phyloP scores from a whole-genome alignment of 2,888 invertebrate genomes.

The Epirrita christyi region DNA sequence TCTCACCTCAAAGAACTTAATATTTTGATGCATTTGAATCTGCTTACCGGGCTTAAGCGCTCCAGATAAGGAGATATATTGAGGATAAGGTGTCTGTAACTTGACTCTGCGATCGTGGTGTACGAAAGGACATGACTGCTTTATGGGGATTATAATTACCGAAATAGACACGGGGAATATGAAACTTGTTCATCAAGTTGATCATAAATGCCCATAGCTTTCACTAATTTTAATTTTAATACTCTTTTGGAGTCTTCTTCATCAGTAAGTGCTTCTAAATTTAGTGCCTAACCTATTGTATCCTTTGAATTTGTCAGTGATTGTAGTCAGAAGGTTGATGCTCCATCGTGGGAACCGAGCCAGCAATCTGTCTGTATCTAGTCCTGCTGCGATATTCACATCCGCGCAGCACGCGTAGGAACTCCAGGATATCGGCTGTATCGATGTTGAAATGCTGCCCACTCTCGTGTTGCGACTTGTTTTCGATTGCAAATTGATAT shows the following conservation, averaged over 20 bases:
- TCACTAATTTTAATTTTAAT: background rate
- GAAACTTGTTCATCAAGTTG: conserved; percentile 23
- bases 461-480: conserved; percentile 21
- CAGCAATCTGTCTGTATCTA: conserved; percentile 26
- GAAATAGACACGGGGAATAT: conserved; percentile 36
- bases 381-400: conserved; percentile 51
- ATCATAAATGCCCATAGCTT: conserved; percentile 9
- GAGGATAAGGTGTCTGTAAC: conserved; percentile 58
- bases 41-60: conserved; percentile 45
- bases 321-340: conserved; percentile 17
- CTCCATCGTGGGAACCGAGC: conserved; percentile 26
- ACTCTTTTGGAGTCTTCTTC: background rate
- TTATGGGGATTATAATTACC: conserved; percentile 46
- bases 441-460: conserved; percentile 38
- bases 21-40: conserved; percentile 46
- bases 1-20: conserved; percentile 44
- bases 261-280: conserved; percentile 2
- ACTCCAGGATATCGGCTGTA: conserved; percentile 56
- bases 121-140: conserved; percentile 48
- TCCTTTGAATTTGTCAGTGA: conserved; percentile 2
- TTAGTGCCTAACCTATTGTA: no score
- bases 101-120: conserved; percentile 44
- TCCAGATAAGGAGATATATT: conserved; percentile 52
- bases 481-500: conserved; percentile 24
- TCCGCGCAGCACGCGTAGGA: conserved; percentile 61